Base-by-base conservation (phyloP, 2,888 invertebrate genomes). In the Hetaerina titia region DNA sequence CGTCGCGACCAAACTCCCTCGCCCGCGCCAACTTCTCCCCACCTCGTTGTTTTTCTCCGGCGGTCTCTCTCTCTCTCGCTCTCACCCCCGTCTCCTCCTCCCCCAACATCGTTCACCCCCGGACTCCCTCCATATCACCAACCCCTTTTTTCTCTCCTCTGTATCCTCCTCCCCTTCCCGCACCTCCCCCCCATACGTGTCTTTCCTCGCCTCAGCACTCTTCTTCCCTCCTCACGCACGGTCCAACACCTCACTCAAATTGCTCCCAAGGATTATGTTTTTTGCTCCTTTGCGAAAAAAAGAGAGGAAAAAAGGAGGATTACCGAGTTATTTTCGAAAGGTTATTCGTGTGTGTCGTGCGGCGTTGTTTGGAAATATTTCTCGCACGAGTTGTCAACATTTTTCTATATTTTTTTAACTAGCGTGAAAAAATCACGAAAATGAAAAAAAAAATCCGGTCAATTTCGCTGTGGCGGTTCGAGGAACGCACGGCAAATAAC, bases 291-390 rank as follows among this genome's bases (percentile, higher is more conserved):
- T 81, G 81, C 81, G 81, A 69, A 92, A 92, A 92, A 92, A 92
- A 92, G 69, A 9, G 22, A 15, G 5, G 19, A 19, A 19, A 22
- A 22, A 69, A 22, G 81, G 81, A 15, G 81, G 7, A 13, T 13
- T 15, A 69, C 45, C 69, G 69, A 92, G 92, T 56, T 92, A 92
- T 92, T 92, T 92, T 92, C 69, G 92, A 69, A 92, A 63, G 92
- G 22, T 69, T 74, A 92, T 69, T 63, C 69, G 92, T 92, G 90
- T 64, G 90, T 90, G 90, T 56, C 92, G 92, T 92, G 92, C 74
- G 69, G 92, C n/a, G 92, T 92, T 74, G 92, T 92, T 92, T 69
- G 92, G 69, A 92, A 92, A 92, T 92, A 92, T 92, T 92, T 92
- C 57, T 92, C 92, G 92, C 69, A 69, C 74, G 92, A 92, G 56